Conservation (phyloP, 2,797 vertebrate species). For the Tapirus indicus region DNA sequence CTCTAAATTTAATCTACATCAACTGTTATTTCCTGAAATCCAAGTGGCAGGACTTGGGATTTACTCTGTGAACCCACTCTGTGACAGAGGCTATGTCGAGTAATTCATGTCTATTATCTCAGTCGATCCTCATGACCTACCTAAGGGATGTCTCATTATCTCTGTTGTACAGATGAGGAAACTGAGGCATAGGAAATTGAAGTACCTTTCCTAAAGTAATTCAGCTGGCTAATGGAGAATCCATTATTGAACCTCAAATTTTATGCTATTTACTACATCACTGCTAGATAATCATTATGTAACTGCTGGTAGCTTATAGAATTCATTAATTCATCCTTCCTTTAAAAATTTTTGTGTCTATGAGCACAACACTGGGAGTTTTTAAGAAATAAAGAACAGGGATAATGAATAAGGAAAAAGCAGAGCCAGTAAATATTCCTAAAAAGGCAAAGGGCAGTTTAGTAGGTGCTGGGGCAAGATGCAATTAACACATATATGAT, state of each 20-base stretch:
- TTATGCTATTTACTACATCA: not conserved
- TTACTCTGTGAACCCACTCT: not conserved
- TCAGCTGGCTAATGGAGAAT: not conserved
- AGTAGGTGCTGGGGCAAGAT: not conserved
- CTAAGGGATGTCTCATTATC: not conserved
- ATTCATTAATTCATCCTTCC: not conserved
- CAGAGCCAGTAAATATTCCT: not conserved
- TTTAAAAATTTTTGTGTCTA: not conserved
- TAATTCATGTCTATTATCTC: not conserved
- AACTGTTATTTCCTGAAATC: conserved; percentile 15
- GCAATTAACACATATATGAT: not conserved
- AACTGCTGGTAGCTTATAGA: not conserved
- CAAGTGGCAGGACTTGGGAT: not conserved
- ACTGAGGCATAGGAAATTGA: not conserved
- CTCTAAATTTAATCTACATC: not conserved
- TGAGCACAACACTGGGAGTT: not conserved
- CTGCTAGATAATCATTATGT: not conserved
- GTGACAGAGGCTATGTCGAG: not conserved
- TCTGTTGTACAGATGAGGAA: not conserved
- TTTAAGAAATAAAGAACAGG: not conserved
- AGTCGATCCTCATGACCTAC: not conserved
- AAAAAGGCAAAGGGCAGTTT: not conserved
- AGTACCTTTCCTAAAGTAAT: not conserved
- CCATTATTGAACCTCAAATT: not conserved
- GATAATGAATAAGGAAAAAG: not conserved